phyloP scores from a whole-genome alignment of 2,113 vertebrate species.

The Rhinopomastus cyanomelas region DNA sequence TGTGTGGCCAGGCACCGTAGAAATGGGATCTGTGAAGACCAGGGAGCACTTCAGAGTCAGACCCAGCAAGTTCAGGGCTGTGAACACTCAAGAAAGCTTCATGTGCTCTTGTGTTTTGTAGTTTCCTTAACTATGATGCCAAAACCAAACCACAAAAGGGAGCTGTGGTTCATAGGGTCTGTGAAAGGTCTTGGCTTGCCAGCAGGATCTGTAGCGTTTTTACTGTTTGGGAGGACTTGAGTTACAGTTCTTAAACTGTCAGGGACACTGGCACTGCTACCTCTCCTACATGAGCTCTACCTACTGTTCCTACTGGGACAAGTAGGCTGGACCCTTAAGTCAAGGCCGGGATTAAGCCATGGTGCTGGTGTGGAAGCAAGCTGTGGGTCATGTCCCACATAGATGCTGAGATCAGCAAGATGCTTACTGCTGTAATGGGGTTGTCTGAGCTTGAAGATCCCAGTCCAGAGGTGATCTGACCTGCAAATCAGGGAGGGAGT shows the following conservation, averaged over 20 bases:
- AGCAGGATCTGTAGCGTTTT: neutral
- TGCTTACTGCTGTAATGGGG: neutral
- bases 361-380: no score
- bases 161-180: neutral
- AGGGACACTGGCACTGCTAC: rapidly evolving
- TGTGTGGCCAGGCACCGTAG: neutral
- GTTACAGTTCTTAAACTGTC: neutral
- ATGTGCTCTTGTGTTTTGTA: neutral
- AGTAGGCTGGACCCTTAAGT: no score
- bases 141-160: neutral
- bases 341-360: no score
- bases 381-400: rapidly evolving
- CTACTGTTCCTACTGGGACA: neutral
- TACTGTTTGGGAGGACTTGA: neutral
- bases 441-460: slow-evolving; percentile 5
- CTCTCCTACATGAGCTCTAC: no score
- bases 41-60: neutral
- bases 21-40: neutral
- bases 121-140: neutral
- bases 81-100: neutral
- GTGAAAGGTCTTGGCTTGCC: neutral
- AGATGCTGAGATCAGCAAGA: neutral
- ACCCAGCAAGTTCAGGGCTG: neutral
- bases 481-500: slow-evolving; percentile 58
- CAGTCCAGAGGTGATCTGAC: slow-evolving; percentile 31